Percentiles rank a stretch among this genome's conserved stretches.
phyloP scores from a whole-genome alignment of 2,888 invertebrate genomes.

The Ypsolopha scabrella region DNA sequence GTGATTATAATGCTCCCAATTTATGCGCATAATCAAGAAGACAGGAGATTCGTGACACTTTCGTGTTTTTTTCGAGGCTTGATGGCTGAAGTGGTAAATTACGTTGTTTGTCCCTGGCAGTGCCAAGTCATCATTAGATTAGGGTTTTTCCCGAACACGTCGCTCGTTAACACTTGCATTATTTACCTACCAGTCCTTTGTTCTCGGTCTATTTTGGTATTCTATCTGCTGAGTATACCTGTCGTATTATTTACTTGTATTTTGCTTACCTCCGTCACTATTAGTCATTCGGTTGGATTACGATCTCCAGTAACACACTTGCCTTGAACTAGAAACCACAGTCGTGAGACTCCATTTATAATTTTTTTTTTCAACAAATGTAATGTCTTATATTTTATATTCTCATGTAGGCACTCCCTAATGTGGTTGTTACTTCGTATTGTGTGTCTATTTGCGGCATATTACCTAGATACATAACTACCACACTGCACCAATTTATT shows the following conservation, averaged over 20 bases:
- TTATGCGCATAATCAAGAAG: conserved; percentile 13
- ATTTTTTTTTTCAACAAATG: no score
- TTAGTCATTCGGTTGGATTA: background rate
- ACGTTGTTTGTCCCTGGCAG: background rate
- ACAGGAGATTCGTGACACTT: conserved; percentile 12
- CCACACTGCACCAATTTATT: no score
- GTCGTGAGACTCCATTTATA: background rate
- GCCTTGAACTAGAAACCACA: conserved; percentile 1
- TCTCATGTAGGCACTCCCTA: no score
- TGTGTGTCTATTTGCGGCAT: no score
- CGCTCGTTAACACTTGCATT: background rate
- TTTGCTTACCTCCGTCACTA: background rate
- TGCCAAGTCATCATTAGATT: background rate
- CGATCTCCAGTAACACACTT: background rate
- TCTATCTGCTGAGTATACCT: background rate
- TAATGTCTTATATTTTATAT: no score
- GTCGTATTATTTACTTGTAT: background rate
- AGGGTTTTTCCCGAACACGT: background rate
- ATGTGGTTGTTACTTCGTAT: no score
- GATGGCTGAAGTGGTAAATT: conserved; percentile 1
- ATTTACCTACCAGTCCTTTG: background rate
- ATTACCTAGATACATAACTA: no score
- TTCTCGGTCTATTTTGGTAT: background rate
- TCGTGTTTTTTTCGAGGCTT: conserved; percentile 15
- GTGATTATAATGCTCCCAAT: conserved; percentile 7